Conservation (phyloP, 2,113 vertebrate species). For the Eira barbara region DNA sequence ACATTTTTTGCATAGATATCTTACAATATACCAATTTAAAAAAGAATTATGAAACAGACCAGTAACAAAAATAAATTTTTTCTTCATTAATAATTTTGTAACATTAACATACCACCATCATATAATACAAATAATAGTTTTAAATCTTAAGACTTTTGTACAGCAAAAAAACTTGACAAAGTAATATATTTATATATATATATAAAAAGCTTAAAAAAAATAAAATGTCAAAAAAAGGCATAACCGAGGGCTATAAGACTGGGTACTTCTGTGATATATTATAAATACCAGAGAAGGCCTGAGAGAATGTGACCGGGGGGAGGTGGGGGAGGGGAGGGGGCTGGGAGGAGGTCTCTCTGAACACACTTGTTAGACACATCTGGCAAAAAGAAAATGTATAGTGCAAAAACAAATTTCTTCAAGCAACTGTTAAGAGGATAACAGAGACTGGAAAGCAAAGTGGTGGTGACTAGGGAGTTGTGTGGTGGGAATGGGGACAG, state of each 20-base stretch:
- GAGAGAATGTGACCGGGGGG: conserved; percentile 87
- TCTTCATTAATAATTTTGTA: conserved; percentile 99
- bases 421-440: conserved; percentile 75
- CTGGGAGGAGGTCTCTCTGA: conserved; percentile 80
- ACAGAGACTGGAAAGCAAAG: conserved; percentile 25
- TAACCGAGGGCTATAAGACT: conserved; percentile 89
- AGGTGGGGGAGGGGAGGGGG: conserved; percentile 7
- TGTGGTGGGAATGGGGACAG: neutral
- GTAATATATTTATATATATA: conserved; percentile 90
- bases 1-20: conserved; percentile 99
- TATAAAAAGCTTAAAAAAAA: conserved; percentile 93
- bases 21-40: conserved; percentile 99
- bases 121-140: conserved; percentile 99
- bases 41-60: conserved; percentile 99
- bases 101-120: conserved; percentile 99
- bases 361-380: conserved; percentile 88
- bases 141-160: conserved; percentile 96
- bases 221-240: conserved; percentile 90
- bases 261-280: conserved; percentile 90
- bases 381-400: conserved; percentile 86
- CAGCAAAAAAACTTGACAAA: conserved; percentile 95
- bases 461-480: neutral
- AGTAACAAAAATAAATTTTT: conserved; percentile 99
- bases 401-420: conserved; percentile 88
- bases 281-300: conserved; percentile 92